phyloP scores from a whole-genome alignment of 2,113 vertebrate species.

The Empidonax alnorum region DNA sequence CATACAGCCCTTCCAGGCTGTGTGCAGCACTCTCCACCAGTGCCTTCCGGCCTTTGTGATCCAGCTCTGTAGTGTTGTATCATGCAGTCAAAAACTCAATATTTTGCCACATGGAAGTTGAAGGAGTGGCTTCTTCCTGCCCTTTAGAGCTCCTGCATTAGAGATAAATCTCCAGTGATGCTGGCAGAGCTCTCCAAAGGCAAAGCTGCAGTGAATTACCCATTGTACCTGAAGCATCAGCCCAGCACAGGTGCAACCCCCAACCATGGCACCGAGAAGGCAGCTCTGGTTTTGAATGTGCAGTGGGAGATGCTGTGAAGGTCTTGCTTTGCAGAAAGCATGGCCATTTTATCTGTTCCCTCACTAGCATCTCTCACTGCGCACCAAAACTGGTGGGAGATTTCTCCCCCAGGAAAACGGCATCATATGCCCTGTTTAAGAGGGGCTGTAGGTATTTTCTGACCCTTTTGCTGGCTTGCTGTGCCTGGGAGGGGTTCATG shows the following conservation, averaged over 20 bases:
- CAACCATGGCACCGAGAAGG: fast-evolving
- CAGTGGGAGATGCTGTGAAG: background rate
- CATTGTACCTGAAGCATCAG: fast-evolving
- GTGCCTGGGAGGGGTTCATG: background rate
- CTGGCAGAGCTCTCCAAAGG: background rate
- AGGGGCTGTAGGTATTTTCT: background rate
- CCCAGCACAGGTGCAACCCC: background rate
- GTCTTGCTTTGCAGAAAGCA: background rate
- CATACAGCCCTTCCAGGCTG: background rate
- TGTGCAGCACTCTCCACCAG: fast-evolving
- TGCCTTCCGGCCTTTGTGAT: background rate
- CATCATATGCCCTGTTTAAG: background rate
- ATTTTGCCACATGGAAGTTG: background rate
- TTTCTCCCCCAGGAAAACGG: background rate
- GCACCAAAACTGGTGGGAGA: background rate
- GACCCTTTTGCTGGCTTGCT: background rate
- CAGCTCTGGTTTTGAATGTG: background rate
- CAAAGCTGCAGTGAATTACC: background rate
- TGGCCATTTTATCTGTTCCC: background rate
- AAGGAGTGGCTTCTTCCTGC: background rate
- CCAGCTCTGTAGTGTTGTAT: fast-evolving
- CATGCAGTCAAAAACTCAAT: background rate
- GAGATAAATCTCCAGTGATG: background rate
- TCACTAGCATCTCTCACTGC: background rate
- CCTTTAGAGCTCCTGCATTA: background rate